Base-by-base conservation (phyloP, 2,113 vertebrate genomes). In the Acanthisitta chloris region DNA sequence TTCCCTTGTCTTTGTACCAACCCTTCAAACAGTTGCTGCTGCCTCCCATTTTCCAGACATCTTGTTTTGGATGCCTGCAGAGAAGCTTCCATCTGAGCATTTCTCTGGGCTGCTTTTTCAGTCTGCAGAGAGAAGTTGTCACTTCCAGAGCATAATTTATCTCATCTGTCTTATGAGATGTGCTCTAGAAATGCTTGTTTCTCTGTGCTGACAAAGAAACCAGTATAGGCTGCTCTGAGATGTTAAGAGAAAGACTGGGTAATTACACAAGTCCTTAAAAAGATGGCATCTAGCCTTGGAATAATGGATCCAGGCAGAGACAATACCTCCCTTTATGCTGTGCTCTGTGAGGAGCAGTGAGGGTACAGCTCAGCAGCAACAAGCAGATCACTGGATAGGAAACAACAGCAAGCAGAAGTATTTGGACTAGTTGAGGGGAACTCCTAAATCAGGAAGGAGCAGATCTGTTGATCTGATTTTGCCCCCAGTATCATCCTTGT, bases 141-240 rank as follows among this genome's bases (percentile, higher is more conserved):
- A 73, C 55, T 94, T 84, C 58, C 69, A 93, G 64, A 64, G 55
- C 34, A 33, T 73, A 83, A 73, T 81, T 93, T 21, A 49, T 91
- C 77, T 91, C 51, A 21, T 52, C 46, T 85, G 36, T 57, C 7
- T 62, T 57, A 23, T 3, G 51, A 90, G 59, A 40, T 54, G 21
- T 69, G 65, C 69, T 94, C 88, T 54, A 74, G 88, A 93, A 91
- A 71, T 78, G 73, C 73, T 91, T 54, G 36, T 81, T 89, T 84
- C 67, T 80, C 77, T 93, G 46, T 81, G 65, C 64, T 84, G 64
- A 57, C 73, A 74, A 65, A 89, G 48, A 55, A 89, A 8, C 5
- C 9, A 73, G 28, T 48, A 40, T 19, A 52, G 62, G 64, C 84
- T 76, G 42, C 59, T 86, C 42, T 34, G 77, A 80, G 40, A 28